Evolutionary conservation across 2,113 vertebrate genomes (phyloP).

Genomic region (Cynocephalus volans): DNA sequence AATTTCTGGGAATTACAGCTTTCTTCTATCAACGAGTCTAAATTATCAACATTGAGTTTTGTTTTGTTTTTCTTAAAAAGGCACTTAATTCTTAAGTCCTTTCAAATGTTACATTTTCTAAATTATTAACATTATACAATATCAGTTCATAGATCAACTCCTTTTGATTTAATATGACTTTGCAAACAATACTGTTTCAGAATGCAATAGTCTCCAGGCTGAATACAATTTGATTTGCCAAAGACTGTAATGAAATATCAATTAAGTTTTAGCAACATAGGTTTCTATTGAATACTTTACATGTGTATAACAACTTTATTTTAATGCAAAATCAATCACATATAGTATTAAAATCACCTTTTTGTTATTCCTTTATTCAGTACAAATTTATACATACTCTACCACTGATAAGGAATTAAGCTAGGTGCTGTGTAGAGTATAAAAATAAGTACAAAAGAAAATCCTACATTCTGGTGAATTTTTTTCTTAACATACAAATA

Average conservation of each 20-base stretch:
- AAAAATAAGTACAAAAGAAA: constrained; percentile 34
- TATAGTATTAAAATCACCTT: constrained; percentile 23
- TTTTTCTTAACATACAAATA: constrained; percentile 55
- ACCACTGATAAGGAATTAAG: constrained; percentile 34
- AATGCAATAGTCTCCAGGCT: background rate
- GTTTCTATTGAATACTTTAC: background rate
- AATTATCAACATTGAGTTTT: background rate
- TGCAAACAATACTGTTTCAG: constrained; percentile 58
- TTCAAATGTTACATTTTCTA: constrained; percentile 17
- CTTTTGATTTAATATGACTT: constrained; percentile 47
- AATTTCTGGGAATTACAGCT: background rate
- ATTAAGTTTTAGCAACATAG: constrained; percentile 50
- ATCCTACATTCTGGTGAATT: background rate
- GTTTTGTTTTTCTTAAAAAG: background rate
- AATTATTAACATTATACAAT: constrained; percentile 45
- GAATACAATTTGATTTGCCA: constrained; percentile 58
- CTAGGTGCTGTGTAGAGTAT: constrained; percentile 18
- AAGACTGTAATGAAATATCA: constrained; percentile 48
- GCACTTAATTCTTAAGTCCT: constrained; percentile 50
- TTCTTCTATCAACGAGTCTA: constrained; percentile 29
- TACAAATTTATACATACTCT: constrained; percentile 55
- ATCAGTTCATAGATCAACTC: constrained; percentile 31
- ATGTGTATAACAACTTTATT: constrained; percentile 10
- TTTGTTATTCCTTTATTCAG: constrained; percentile 46
- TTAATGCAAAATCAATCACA: constrained; percentile 36